A percentile compares a stretch with the other conserved stretches of the same genome.
These are phyloP conservation scores for Tenthredo notha DNA, from an alignment of 2,888 invertebrate species.

Conservation along the genomic window DNA sequence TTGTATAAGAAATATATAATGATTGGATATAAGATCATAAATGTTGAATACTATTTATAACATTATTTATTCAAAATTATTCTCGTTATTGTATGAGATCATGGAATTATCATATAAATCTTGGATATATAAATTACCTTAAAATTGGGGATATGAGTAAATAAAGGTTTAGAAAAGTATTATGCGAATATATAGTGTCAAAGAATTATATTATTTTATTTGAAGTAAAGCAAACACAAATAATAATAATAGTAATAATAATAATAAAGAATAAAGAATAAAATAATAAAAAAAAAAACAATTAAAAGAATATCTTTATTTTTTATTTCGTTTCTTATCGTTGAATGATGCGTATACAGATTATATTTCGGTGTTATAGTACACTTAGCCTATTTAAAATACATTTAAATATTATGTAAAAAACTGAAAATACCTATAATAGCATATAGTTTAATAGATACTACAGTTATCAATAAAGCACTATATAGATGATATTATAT, in stretches of 20 bases:
- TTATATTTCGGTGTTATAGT: neutral
- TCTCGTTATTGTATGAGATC: neutral
- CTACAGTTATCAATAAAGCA: constrained; percentile 25
- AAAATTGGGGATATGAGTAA: neutral
- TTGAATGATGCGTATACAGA: neutral
- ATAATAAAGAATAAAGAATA: too few relatives aligned
- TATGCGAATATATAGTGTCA: neutral
- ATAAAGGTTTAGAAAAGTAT: neutral
- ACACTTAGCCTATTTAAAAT: constrained; percentile 1
- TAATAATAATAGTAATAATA: neutral
- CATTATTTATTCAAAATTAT: constrained; percentile 5
- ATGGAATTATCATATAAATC: neutral
- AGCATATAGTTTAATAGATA: constrained; percentile 1
- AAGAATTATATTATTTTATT: neutral
- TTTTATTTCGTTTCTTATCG: neutral
- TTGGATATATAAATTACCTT: too few relatives aligned
- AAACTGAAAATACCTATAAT: neutral
- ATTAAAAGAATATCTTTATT: neutral
- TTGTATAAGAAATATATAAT: constrained; percentile 35
- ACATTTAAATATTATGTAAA: constrained; percentile 20
- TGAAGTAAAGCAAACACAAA: neutral
- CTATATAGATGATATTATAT: constrained; percentile 1
- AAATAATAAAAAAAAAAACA: neutral
- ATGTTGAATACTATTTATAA: neutral
- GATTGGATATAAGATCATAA: constrained; percentile 10